Base-by-base conservation (phyloP, 1,140 invertebrate genomes). In the Drosophila quadrilineata region DNA sequence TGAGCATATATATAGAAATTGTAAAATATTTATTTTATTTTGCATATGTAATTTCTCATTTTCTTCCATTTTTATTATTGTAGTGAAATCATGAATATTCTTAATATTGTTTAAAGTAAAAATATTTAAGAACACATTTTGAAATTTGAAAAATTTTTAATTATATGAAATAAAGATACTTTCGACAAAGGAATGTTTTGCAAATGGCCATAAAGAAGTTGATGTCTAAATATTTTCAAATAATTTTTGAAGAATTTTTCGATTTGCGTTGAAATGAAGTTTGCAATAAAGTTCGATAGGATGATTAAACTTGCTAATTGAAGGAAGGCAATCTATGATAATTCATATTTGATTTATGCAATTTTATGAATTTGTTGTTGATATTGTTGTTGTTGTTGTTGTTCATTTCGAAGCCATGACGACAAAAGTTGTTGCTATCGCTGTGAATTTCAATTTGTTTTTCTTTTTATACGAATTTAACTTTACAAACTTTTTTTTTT, bases 271-370 rank as follows among this genome's bases (percentile, higher is more conserved):
- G 29, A n/a, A 53, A 65, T 60, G 33, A 59, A 65, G 64, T 74
- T 33, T 38, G 14, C 3, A 16, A 17, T 50, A 10, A 22, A 41
- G 40, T 46, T 31, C 14, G 5, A 45, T 50, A 28, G 49, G 45
- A 68, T 68, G 80, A 71, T 82, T 71, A 59, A 64, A 71, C 62
- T 75, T 65, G 66, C 71, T 80, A 80, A 80, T 82, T 71, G 76
- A 82, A 63, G 76, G 31, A 50, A 57, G 38, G 58, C 63, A 82
- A 72, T 71, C 38, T 63, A 74, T 71, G 75, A 52, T 52, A 80
- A 79, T 74, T 40, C n/a, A 80, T 75, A 54, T 68, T 72, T 82
- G 49, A 80, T 80, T 75, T 75, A 71, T 82, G 68, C 68, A 75
- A n/a, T 82, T 75, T 75, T 59, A 43, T 35, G 24, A 26, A 74